These are phyloP conservation scores for Pocillopora grandis DNA, from an alignment of 92 coral and sea anemone species.

Conservation along the genomic window DNA sequence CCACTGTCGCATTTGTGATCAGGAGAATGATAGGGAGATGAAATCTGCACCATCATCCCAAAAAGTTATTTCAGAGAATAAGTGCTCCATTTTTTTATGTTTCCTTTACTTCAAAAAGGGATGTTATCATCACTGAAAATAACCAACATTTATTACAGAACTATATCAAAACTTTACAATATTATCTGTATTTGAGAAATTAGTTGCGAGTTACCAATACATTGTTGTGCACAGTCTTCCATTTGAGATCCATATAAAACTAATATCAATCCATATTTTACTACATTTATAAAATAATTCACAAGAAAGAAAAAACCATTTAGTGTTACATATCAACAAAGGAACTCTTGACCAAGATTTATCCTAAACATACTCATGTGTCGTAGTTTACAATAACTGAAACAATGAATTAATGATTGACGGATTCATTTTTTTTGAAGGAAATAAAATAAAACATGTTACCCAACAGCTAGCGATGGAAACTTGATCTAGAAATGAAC, in stretches of 20 bases:
- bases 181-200: not conserved
- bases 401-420: too few relatives aligned
- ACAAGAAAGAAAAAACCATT: not conserved
- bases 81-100: not conserved
- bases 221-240: not conserved
- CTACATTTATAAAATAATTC: not conserved
- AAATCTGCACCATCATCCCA: too few relatives aligned
- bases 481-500: too few relatives aligned
- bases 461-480: too few relatives aligned
- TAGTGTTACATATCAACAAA: too few relatives aligned
- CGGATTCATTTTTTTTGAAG: too few relatives aligned
- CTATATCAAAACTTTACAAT: constrained; percentile 29
- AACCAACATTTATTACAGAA: constrained; percentile 1
- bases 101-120: constrained; percentile 8
- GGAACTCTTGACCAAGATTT: too few relatives aligned
- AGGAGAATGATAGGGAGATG: too few relatives aligned
- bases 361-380: too few relatives aligned
- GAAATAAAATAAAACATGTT: too few relatives aligned
- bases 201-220: not conserved
- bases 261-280: not conserved
- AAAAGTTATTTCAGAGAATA: not conserved
- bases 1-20: too few relatives aligned
- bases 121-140: constrained; percentile 11
- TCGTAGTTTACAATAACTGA: too few relatives aligned
- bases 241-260: constrained; percentile 6